phyloP scores from a whole-genome alignment of 2,797 vertebrate species.

The Silurus lanzhouensis region DNA sequence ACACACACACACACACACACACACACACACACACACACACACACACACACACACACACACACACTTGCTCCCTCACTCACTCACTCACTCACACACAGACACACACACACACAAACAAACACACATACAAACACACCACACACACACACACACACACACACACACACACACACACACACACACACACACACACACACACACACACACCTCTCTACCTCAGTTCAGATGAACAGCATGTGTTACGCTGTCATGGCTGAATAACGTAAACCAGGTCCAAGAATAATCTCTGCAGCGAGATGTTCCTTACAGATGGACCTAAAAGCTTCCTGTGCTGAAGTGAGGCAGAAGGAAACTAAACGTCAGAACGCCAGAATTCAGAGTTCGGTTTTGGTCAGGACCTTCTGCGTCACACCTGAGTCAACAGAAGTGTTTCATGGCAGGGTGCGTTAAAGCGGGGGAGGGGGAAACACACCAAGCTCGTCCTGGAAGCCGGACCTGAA shows the following conservation, averaged over 20 bases:
- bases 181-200: no score
- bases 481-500: not conserved
- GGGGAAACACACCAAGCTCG: not conserved
- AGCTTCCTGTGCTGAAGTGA: not conserved
- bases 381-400: not conserved
- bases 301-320: no score
- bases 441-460: not conserved
- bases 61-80: no score
- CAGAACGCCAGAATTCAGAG: not conserved
- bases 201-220: not conserved
- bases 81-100: no score
- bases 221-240: not conserved
- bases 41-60: no score
- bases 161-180: no score
- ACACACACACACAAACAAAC: not conserved
- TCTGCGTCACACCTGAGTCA: slow-evolving; percentile 10
- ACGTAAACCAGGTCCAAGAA: not conserved
- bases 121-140: no score
- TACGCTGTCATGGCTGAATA: not conserved
- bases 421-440: not conserved
- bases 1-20: no score
- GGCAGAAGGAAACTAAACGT: not conserved
- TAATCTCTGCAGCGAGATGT: not conserved
- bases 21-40: no score
- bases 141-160: no score